phyloP scores from a whole-genome alignment of 1,140 invertebrate genomes.

The Plutomurus gul region DNA sequence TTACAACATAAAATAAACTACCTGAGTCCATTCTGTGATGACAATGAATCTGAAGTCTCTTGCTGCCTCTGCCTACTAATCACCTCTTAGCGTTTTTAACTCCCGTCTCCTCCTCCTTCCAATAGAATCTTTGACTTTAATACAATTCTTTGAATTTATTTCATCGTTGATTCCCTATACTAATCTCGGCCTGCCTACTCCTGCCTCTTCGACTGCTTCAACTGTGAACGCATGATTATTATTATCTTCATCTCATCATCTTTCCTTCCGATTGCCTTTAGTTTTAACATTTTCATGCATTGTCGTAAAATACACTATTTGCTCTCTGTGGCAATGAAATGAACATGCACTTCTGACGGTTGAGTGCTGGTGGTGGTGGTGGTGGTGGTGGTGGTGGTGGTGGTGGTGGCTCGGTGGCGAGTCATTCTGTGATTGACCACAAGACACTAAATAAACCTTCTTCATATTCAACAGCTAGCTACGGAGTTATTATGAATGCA shows the following conservation, averaged over 20 bases:
- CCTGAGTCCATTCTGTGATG: background rate
- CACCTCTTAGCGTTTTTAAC: constrained; percentile 8
- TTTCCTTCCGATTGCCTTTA: background rate
- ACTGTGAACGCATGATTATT: background rate
- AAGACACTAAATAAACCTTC: too few relatives aligned
- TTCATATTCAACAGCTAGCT: too few relatives aligned
- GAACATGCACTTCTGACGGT: too few relatives aligned
- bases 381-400: too few relatives aligned
- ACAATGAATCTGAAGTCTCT: background rate
- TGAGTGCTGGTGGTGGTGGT: too few relatives aligned
- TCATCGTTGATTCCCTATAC: too few relatives aligned
- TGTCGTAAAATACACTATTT: background rate
- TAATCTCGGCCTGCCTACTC: too few relatives aligned
- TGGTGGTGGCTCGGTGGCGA: too few relatives aligned
- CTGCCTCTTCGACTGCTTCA: background rate
- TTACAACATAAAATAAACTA: too few relatives aligned
- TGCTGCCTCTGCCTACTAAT: background rate
- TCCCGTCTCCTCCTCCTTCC: background rate
- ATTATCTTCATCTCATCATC: background rate
- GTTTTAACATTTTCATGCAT: background rate
- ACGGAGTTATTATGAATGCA: too few relatives aligned
- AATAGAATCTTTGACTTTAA: constrained; percentile 7
- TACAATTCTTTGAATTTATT: background rate
- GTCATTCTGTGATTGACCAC: too few relatives aligned
- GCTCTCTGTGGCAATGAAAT: too few relatives aligned